Evolutionary conservation across 1,140 invertebrate genomes (phyloP).

Genomic region (Drosophila ananassae): DNA sequence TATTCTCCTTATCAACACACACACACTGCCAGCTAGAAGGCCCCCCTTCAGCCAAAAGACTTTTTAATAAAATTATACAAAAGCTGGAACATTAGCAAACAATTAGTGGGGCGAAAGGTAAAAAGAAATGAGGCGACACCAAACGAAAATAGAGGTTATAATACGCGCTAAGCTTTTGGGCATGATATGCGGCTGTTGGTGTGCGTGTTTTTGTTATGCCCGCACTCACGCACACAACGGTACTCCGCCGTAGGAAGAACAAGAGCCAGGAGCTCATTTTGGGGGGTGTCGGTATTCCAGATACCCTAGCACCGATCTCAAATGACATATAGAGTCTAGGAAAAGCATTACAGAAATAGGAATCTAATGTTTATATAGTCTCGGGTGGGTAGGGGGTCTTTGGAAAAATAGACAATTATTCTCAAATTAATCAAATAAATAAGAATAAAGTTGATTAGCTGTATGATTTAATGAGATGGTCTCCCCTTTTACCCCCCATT

Average conservation of each 20-base stretch:
- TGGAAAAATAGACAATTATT: too few relatives aligned
- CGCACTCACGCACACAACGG: slow-evolving; percentile 37
- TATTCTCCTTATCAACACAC: slow-evolving; percentile 17
- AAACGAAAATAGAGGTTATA: slow-evolving; percentile 78
- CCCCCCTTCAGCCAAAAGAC: slow-evolving; percentile 1
- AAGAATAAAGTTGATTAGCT: too few relatives aligned
- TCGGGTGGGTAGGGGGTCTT: too few relatives aligned
- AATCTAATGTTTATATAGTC: too few relatives aligned
- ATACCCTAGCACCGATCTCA: slow-evolving; percentile 12
- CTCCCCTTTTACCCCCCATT: background rate
- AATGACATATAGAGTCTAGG: background rate
- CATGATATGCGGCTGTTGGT: slow-evolving; percentile 65
- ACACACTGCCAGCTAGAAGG: background rate
- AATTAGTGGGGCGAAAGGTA: slow-evolving; percentile 49
- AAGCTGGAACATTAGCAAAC: slow-evolving; percentile 60
- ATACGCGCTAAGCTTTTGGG: slow-evolving; percentile 76
- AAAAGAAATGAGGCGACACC: slow-evolving; percentile 56
- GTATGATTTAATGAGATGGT: background rate
- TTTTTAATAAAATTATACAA: slow-evolving; percentile 56
- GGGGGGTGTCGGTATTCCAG: background rate
- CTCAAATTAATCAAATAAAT: too few relatives aligned
- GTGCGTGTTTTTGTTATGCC: slow-evolving; percentile 61
- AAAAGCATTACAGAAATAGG: background rate
- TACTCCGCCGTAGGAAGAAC: slow-evolving; percentile 18
- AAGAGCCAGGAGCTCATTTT: background rate